These are phyloP conservation scores for Gastrophryne carolinensis DNA, from an alignment of 2,797 vertebrate species.

Conservation along the genomic window DNA sequence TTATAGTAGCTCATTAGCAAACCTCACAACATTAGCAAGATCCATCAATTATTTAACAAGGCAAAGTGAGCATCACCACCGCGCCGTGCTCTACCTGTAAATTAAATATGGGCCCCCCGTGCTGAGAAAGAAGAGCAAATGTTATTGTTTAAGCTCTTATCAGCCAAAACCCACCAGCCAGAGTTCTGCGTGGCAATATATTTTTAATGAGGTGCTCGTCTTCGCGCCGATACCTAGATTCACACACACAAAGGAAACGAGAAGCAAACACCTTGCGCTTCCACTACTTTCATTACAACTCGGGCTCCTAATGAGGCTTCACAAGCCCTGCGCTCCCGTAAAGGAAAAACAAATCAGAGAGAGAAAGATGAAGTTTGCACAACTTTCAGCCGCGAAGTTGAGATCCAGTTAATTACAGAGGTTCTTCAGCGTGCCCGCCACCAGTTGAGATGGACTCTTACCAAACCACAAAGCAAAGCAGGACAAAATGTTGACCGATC, in stretches of 20 bases:
- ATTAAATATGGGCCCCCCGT: neutral
- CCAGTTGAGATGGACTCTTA: no score
- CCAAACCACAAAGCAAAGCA: no score
- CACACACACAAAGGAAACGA: neutral
- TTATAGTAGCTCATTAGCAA: neutral
- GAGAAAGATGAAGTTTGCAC: neutral
- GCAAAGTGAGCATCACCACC: neutral
- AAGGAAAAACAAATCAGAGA: neutral
- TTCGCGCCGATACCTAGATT: neutral
- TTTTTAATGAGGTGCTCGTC: conserved; percentile 13
- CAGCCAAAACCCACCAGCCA: conserved; percentile 15
- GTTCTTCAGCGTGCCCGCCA: no score
- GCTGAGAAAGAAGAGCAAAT: conserved; percentile 1
- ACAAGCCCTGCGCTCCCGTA: neutral
- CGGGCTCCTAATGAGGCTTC: neutral
- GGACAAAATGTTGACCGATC: no score
- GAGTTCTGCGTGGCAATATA: neutral
- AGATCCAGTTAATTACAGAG: no score
- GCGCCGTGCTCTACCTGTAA: neutral
- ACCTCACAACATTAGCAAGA: neutral
- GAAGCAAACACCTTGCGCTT: neutral
- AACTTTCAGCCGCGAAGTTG: no score
- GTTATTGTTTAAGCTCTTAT: conserved; percentile 11
- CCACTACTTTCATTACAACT: neutral
- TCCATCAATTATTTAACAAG: neutral